These are phyloP conservation scores for Leptoteleia sp. DNA, from an alignment of 1,140 invertebrate species.

Conservation along the genomic window DNA sequence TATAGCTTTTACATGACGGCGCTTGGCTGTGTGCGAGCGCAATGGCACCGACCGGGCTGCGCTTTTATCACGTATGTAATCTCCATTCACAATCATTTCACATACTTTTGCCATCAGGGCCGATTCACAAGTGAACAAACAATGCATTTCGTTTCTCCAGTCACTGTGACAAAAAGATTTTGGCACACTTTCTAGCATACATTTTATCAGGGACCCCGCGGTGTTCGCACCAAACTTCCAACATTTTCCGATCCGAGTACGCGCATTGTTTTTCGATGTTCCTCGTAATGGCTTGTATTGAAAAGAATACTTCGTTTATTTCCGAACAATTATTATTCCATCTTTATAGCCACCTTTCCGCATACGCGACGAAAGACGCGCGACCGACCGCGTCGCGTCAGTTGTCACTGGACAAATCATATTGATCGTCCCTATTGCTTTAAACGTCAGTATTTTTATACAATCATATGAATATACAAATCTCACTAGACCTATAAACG, in stretches of 20 bases:
- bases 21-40: constrained; percentile 2
- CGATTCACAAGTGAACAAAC: constrained; percentile 79
- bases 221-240: constrained; percentile 29
- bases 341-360: too few relatives aligned
- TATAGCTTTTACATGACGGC: constrained; percentile 51
- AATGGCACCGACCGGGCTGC: too few relatives aligned
- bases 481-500: too few relatives aligned
- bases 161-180: constrained; percentile 74
- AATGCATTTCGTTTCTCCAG: constrained; percentile 74
- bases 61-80: too few relatives aligned
- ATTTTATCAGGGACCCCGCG: constrained; percentile 26
- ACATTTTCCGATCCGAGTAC: constrained; percentile 37
- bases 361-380: too few relatives aligned
- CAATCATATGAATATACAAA: too few relatives aligned
- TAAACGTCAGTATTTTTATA: too few relatives aligned
- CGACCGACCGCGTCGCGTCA: too few relatives aligned
- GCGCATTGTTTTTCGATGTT: constrained; percentile 42
- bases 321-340: constrained; percentile 10
- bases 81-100: too few relatives aligned
- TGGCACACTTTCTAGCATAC: constrained; percentile 72
- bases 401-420: too few relatives aligned
- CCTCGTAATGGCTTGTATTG: constrained; percentile 28
- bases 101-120: too few relatives aligned
- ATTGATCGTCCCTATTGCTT: too few relatives aligned
- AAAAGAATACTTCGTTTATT: constrained; percentile 23